Base-by-base conservation (phyloP, 2,888 invertebrate genomes). In the Dorcus hopei region DNA sequence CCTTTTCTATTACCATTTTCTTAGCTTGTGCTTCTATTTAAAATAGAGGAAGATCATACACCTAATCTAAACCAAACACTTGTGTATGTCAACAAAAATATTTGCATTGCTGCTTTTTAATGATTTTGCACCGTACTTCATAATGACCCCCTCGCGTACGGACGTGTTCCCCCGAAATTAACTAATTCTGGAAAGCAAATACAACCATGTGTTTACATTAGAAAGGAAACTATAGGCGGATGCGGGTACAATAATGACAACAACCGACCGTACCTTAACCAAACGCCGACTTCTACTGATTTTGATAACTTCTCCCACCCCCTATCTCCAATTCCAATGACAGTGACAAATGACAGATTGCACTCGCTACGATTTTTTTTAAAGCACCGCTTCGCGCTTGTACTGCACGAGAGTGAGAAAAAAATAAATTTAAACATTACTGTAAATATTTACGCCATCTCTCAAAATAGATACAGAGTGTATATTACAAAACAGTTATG, bases 41-140 rank as follows among this genome's bases (percentile, higher is more conserved):
- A 43, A 61, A 62, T 62, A 67, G 65, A 33, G 26, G 26, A 33
- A 33, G 26, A 69, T 68, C 73, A 74, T 74, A 69, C 71, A 74
- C 70, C 65, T 68, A 72, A 70, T 71, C 72, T 67, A 71, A 72
- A 72, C 71, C 68, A 72, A 73, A 74, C 71, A 67, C 68, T 66
- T 68, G 66, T 68, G 68, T 61, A 66, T 73, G 72, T 74, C 72
- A 74, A 74, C 67, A 69, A 68, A 68, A 70, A 61, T 72, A 70
- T 71, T 71, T 70, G 68, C 66, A 64, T 66, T 33, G 67, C 69
- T 65, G 62, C 65, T 69, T 66, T 68, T 66, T 49, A 54, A 58
- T 60, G 57, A 61, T 63, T 66, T 64, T 56, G 54, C 61, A 56
- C 57, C 48, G 58, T 51, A 61, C 59, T 58, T 58, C 61, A 62